Evolutionary conservation across 2,113 vertebrate species (phyloP), one percentile per base, ranked within the genome.

Genomic region (Gasterosteus nipponicus): DNA sequence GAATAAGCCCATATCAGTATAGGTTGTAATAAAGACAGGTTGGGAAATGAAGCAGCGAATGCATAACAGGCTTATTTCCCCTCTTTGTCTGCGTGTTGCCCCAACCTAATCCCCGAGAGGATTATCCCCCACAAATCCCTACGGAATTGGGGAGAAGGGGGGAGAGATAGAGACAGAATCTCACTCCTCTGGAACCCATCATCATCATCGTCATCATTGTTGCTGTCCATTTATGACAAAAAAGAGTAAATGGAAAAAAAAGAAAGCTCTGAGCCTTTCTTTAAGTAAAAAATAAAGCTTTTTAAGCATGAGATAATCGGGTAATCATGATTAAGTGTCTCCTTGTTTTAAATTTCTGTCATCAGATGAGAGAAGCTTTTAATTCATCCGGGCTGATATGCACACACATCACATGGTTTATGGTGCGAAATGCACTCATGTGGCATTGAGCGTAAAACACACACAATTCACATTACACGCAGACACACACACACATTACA

Each of bases 11-110:
- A 75, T 92, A 92, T 90, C 90, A 90, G 92, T 91, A 86, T 90
- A 91, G 88, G 86, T 86, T 92, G 90, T 93, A 93, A 92, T 92
- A 92, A 92, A 93, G 92, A 92, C 90, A 92, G 92, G 92, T 92
- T 92, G 91, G 90, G 89, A 93, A 92, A 92, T 92, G 90, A 92
- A 92, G 90, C 91, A 92, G 89, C 83, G 87, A 93, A 93, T 92
- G 89, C 92, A 92, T 92, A 93, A 93, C 92, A 91, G 90, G 92
- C 90, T 93, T 93, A 93, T 92, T 93, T 92, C 89, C 90, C 88
- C 91, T 93, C 90, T 91, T 92, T 93, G 92, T 92, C 91, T 92
- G 90, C 86, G 86, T 93, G 92, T 93, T 93, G 91, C 91, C 90
- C 89, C 86, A 86, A 90, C 89, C 90, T 93, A 93, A 93, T 93